Percentiles rank a stretch among this genome's conserved stretches.
Evolutionary conservation across 1,140 invertebrate genomes (phyloP).

Genomic region (Temnothorax curvispinosus): DNA sequence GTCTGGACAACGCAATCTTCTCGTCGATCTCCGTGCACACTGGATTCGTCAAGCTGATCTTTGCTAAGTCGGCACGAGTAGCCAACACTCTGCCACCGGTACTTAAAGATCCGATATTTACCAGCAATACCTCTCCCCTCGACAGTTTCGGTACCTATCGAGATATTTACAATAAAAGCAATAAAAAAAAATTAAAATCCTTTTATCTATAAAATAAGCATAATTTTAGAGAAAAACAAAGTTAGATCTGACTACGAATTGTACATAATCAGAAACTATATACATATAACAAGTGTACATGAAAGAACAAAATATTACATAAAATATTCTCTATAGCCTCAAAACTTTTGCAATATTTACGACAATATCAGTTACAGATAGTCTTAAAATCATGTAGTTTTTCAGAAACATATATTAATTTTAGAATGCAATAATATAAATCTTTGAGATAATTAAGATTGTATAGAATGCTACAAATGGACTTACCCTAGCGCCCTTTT

Average conservation of each 20-base stretch:
- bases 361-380: neutral
- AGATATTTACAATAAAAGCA: conserved; percentile 3
- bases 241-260: neutral
- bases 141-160: conserved; percentile 88
- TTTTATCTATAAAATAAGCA: conserved; percentile 5
- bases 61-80: conserved; percentile 98
- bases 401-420: neutral
- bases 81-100: conserved; percentile 98
- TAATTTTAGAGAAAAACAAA: neutral
- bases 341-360: neutral
- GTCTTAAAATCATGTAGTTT: neutral
- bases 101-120: conserved; percentile 99
- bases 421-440: neutral
- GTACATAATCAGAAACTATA: neutral
- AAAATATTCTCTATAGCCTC: neutral
- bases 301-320: neutral
- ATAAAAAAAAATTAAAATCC: conserved; percentile 21
- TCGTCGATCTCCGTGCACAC: conserved; percentile 99
- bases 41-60: conserved; percentile 98
- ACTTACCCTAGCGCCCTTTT: conserved; percentile 97
- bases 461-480: neutral
- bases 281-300: neutral
- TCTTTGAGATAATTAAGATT: neutral
- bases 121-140: conserved; percentile 91
- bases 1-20: conserved; percentile 98